A percentile compares a stretch with the other conserved stretches of the same genome.
Conservation (phyloP, 2,113 vertebrate genomes). For the Onychostoma macrolepis region DNA sequence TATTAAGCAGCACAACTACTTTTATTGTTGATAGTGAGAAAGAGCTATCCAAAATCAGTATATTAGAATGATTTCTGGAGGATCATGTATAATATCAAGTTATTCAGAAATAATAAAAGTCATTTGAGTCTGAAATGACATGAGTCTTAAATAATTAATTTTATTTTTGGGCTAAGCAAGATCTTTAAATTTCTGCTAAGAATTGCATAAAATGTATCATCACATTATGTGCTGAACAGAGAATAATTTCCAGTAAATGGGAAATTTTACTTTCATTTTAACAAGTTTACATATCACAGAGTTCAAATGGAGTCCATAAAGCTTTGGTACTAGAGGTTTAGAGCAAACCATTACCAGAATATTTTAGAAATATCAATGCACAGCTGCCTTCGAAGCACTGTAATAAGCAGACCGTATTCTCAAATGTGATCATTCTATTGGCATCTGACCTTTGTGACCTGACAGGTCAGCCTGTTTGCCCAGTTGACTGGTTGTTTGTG, state of each 20-base stretch:
- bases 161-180: neutral
- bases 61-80: neutral
- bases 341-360: neutral
- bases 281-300: neutral
- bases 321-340: neutral
- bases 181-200: neutral
- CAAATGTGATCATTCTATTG: constrained; percentile 17
- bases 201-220: neutral
- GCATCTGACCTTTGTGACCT: constrained; percentile 12
- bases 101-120: neutral
- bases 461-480: neutral
- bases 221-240: neutral
- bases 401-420: neutral
- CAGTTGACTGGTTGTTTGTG: constrained; percentile 25
- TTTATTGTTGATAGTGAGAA: neutral
- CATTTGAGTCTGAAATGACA: neutral
- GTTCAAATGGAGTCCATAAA: neutral
- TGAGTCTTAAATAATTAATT: neutral
- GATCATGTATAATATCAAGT: too few relatives aligned
- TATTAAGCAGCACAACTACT: neutral
- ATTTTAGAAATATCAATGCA: neutral
- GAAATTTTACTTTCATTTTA: neutral
- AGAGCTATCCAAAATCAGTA: neutral
- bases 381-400: neutral
- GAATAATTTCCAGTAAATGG: neutral